These are phyloP conservation scores for Phyllotreta striolata DNA, from an alignment of 2,888 invertebrate genomes.

Conservation along the genomic window DNA sequence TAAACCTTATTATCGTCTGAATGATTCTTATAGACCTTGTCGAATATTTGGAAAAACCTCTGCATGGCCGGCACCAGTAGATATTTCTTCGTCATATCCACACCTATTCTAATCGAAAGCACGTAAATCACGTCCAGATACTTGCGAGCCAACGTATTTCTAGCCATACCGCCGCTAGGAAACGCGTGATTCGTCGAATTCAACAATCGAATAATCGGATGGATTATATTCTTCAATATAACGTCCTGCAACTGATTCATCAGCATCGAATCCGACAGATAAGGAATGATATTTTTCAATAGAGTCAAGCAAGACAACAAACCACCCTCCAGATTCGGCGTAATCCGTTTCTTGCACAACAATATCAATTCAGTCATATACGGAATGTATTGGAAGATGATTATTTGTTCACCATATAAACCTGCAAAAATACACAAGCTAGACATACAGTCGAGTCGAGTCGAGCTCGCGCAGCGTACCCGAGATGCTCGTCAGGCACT, in stretches of 20 bases:
- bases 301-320: constrained; percentile 84
- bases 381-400: constrained; percentile 88
- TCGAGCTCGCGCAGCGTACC: constrained; percentile 65
- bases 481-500: constrained; percentile 88
- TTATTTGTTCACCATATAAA: constrained; percentile 87
- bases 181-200: constrained; percentile 82
- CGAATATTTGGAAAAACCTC: constrained; percentile 83
- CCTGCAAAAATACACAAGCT: too few relatives aligned
- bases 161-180: constrained; percentile 80
- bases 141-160: constrained; percentile 81
- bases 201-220: constrained; percentile 82
- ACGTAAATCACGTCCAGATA: constrained; percentile 82
- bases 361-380: constrained; percentile 87
- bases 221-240: constrained; percentile 82
- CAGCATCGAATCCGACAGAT: constrained; percentile 81
- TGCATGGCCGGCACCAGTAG: constrained; percentile 75
- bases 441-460: background rate
- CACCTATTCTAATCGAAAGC: constrained; percentile 78
- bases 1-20: constrained; percentile 37
- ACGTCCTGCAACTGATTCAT: constrained; percentile 93
- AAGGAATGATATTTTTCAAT: constrained; percentile 81
- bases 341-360: constrained; percentile 81
- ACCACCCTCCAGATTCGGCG: constrained; percentile 86
- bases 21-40: constrained; percentile 70
- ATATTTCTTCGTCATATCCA: constrained; percentile 79